These are phyloP conservation scores for Schizotus pectinicornis DNA, from an alignment of 2,888 invertebrate genomes.

Conservation along the genomic window DNA sequence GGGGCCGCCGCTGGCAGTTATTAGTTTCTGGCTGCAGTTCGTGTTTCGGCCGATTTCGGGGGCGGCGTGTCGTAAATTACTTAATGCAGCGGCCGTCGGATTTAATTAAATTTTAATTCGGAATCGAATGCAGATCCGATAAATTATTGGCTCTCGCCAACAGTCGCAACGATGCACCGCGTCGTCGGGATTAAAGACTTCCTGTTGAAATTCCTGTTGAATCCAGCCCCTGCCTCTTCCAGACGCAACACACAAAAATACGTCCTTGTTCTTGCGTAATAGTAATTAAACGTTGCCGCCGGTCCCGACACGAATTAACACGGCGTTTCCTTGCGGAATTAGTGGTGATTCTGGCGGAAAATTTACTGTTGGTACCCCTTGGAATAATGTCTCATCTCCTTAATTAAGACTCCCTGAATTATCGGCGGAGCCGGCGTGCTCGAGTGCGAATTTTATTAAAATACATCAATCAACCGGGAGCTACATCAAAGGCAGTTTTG, in stretches of 20 bases:
- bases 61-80: conserved; percentile 20
- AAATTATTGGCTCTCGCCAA: conserved; percentile 5
- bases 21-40: conserved; percentile 13
- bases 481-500: not conserved
- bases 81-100: conserved; percentile 20
- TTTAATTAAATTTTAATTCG: conserved; percentile 29
- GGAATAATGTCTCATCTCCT: conserved; percentile 31
- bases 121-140: conserved; percentile 16
- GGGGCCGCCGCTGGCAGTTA: conserved; percentile 9
- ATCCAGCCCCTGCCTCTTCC: no score
- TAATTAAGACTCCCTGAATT: conserved; percentile 35
- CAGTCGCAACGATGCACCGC: not conserved
- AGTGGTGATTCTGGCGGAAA: conserved; percentile 25
- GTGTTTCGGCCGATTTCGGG: conserved; percentile 15
- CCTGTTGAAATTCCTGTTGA: no score
- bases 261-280: conserved; percentile 3
- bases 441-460: conserved; percentile 32
- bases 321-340: conserved; percentile 24
- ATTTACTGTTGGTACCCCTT: conserved; percentile 25
- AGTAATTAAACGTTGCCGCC: conserved; percentile 23
- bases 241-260: no score
- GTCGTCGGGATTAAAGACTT: not conserved
- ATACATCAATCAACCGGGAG: conserved; percentile 32
- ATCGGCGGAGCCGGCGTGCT: conserved; percentile 16
- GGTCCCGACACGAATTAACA: conserved; percentile 26